Percentiles rank a stretch among this genome's conserved stretches.
phyloP scores from a whole-genome alignment of 2,797 vertebrate genomes.

The Malurus leucopterus region DNA sequence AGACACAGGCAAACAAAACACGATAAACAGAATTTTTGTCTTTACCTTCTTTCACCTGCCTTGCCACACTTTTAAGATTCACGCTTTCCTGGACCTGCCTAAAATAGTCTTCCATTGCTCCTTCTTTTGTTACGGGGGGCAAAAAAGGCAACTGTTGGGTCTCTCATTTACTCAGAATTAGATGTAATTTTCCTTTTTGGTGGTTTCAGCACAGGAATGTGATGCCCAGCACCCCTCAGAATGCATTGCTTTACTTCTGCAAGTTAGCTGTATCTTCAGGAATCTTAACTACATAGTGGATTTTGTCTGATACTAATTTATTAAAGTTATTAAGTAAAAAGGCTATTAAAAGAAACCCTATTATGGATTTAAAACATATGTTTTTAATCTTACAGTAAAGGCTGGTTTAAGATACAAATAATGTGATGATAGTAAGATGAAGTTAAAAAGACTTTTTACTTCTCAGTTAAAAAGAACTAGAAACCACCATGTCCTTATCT shows the following conservation, averaged over 20 bases:
- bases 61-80: neutral
- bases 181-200: neutral
- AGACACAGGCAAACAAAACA: neutral
- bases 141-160: neutral
- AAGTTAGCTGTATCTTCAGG: neutral
- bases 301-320: neutral
- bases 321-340: neutral
- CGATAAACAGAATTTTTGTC: neutral
- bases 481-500: constrained; percentile 40
- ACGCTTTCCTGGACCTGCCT: neutral
- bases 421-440: neutral
- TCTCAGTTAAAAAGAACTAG: constrained; percentile 51
- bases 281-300: neutral
- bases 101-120: neutral
- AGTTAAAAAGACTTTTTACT: neutral
- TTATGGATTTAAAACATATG: neutral
- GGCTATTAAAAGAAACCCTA: neutral
- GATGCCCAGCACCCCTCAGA: neutral
- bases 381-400: neutral
- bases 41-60: neutral
- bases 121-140: neutral
- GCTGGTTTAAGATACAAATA: neutral
- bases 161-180: neutral
- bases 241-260: neutral
- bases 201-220: neutral